Evolutionary conservation across 2,797 vertebrate species (phyloP).

Genomic region (Dromococcyx pavoninus): DNA sequence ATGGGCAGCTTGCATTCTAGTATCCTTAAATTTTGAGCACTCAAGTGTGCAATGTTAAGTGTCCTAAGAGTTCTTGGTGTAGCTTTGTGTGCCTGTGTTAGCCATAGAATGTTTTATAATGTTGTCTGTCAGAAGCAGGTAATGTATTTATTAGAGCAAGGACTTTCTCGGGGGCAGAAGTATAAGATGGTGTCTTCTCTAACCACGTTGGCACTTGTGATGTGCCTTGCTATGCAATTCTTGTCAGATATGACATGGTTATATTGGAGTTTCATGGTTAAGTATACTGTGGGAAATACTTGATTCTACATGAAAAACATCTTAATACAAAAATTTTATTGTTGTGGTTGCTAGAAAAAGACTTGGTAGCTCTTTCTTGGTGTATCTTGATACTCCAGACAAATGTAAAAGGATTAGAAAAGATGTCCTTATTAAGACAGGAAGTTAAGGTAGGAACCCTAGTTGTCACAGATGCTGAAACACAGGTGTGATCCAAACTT

Average conservation of each 20-base stretch:
- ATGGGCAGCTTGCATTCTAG: not conserved
- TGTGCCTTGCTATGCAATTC: not conserved
- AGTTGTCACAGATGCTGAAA: not conserved
- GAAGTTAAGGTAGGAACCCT: not conserved
- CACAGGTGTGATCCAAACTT: not conserved
- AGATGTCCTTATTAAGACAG: not conserved
- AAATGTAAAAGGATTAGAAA: not conserved
- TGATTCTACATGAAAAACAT: not conserved
- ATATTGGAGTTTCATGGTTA: not conserved
- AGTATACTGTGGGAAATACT: not conserved
- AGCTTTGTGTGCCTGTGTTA: not conserved
- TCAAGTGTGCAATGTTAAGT: not conserved
- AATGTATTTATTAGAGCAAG: not conserved
- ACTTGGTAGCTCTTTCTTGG: not conserved
- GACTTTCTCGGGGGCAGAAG: not conserved
- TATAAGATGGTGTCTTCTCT: not conserved
- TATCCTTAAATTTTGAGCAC: not conserved
- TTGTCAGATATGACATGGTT: not conserved
- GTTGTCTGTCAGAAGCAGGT: not conserved
- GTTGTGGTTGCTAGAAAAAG: not conserved
- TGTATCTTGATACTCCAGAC: not conserved
- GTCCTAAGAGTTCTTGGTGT: not conserved
- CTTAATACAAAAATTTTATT: not conserved
- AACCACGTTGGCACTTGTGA: not conserved
- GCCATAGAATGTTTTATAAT: not conserved